Base-by-base conservation (phyloP, 2,113 vertebrate species). In the Ia io region DNA sequence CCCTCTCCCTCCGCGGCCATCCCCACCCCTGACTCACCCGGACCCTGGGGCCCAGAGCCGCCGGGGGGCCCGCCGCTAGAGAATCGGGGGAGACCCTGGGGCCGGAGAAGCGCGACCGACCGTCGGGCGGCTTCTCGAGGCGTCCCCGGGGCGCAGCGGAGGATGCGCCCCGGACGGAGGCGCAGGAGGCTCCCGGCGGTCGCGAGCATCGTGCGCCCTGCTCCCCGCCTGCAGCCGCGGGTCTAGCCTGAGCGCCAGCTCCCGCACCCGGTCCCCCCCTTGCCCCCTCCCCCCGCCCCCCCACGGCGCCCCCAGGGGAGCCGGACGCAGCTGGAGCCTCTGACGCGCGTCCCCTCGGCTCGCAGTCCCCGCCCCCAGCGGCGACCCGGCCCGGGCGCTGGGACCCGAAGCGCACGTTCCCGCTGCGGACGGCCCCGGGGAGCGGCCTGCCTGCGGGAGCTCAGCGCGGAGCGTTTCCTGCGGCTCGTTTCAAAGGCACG, bases 141-240 rank as follows among this genome's bases (percentile, higher is more conserved):
- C 0, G 40, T 0, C 22, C 42, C 23, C 17, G 69, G 80, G 32
- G 6, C 35, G 61, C 90, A 4, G 42, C 53, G 87, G 11, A 94
- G 42, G 2, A 91, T 2, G 65, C 56, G 35, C 0, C 87, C 63
- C 1, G 73, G 40, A 18, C 82, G 9, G 35, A 90, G 84, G 17
- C 42, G 69, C 74, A 94, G 37, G 9, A 78, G 84, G 3, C 56
- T 44, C 28, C 85, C 22, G 4, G 25, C 63, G 0, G 56, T 25
- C 0, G 7, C 14, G 53, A 97, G 93, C 97, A 98, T 98, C 40
- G 35, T 74, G 23, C 4, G 74, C 10, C 16, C 18, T 2, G 3
- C 6, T 23, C 17, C 78, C 4, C 4, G 10, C 61, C n/a, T 17
- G 37, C 44, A 40, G 35, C 56, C 1, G 4, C 35, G 2, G 3